Evolutionary conservation across 2,113 vertebrate species (phyloP), one percentile per base, ranked within the genome.

Genomic region (Gobiocypris rarus): DNA sequence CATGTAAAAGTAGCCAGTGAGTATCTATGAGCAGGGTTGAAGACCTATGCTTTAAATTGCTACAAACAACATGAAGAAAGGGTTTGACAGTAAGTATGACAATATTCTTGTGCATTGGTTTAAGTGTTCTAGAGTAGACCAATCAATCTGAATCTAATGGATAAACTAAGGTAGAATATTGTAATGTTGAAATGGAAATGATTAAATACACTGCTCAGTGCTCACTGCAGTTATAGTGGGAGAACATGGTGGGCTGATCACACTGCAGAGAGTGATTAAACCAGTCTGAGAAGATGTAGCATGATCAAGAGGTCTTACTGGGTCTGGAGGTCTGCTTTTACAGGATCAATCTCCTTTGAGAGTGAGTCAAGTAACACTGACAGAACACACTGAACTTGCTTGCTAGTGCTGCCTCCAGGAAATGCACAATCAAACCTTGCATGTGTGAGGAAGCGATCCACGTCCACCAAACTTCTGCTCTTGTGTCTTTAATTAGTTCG

Each of bases 401-500:
- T 65, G 11, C 41, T 28, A 26, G 8, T 45, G 24, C 7, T 11
- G 26, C 77, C 61, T 50, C 59, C 9, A 34, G 43, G 43, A 67
- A 81, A 81, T n/a, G 2, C 19, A 54, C 26, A 26, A 31, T 50
- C 10, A 59, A 24, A 76, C 73, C 26, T 52, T 15, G 73, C 26
- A 17, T 52, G 82, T 24, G 43, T 38, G 59, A 48, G 54, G 41
- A 54, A 70, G 24, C 10, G 31, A 69, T 63, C 56, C 45, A 26
- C 24, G 13, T 22, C 31, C 2, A 17, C 50, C 69, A 58, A 77
- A 5, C 83, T 75, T 75, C 38, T 24, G 74, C 50, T 63, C 52
- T 15, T 13, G 43, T 85, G 41, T 43, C 78, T 61, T 61, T 84
- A 73, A 84, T 84, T 73, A 86, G 77, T 63, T 73, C 1, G 7